Percentiles rank a stretch among this genome's conserved stretches.
phyloP scores from a whole-genome alignment of 2,888 invertebrate genomes.

The Harmothoe impar region DNA sequence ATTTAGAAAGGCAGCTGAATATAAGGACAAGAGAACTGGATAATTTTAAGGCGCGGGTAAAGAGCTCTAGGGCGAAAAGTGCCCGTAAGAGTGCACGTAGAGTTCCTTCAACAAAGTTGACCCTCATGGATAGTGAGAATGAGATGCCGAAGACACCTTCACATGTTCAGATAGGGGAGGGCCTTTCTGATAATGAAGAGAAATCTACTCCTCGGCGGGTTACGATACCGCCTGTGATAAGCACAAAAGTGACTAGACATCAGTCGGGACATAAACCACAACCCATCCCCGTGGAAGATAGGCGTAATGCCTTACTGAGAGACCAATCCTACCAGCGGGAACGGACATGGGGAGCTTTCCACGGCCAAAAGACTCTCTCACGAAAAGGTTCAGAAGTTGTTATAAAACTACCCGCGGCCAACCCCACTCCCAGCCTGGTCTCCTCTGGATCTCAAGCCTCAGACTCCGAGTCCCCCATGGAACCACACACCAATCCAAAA shows the following conservation, averaged over 20 bases:
- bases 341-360: slow-evolving; percentile 47
- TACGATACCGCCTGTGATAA: slow-evolving; percentile 16
- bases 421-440: background rate
- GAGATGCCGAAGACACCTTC: background rate
- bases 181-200: background rate
- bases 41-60: background rate
- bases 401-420: slow-evolving; percentile 17
- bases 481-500: background rate
- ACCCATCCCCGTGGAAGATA: background rate
- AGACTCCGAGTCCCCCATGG: background rate
- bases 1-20: slow-evolving; percentile 4
- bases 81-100: slow-evolving; percentile 40
- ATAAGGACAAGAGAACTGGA: slow-evolving; percentile 14
- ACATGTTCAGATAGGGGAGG: background rate
- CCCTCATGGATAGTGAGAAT: background rate
- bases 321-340: background rate
- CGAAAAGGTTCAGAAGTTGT: background rate
- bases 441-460: slow-evolving; percentile 15
- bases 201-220: slow-evolving; percentile 11
- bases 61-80: slow-evolving; percentile 5
- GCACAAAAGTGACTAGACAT: slow-evolving; percentile 13
- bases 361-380: slow-evolving; percentile 36
- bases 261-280: too few relatives aligned
- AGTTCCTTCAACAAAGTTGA: background rate
- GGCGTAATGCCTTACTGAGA: background rate